Base-by-base conservation (phyloP, 2,888 invertebrate species). In the Pinctada fucata region DNA sequence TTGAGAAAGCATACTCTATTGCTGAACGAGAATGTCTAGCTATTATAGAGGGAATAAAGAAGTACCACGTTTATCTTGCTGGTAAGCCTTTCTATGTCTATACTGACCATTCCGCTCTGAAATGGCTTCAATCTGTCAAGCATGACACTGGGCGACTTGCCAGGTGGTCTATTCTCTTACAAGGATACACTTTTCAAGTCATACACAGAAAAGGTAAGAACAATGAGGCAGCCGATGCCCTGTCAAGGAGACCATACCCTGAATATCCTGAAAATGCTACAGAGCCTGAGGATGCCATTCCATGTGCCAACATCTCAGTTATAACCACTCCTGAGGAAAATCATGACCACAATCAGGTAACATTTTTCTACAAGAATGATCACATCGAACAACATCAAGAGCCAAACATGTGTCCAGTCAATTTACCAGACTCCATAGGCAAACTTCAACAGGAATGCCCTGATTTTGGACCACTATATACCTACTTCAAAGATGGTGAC, bases 41-140 rank as follows among this genome's bases (percentile, higher is more conserved):
- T 16, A 65, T 74, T 6, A n/a, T 74, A 4, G 66, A 74, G 47
- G 74, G 66, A 0, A 74, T 74, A 0, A 74, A 74, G 45, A 10
- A 49, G n/a, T 74, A 74, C 45, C 74, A 66, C 13, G 74, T 74
- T 2, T 74, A 65, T 66, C 50, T 74, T 1, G 65, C 74, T 31
- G 65, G 65, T 16, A 65, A 64, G 51, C 47, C 47, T 16, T 74
- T 74, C 49, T 16, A n/a, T 16, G 66, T 74, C 51, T 74, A 50
- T 31, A 74, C 74, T 50, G 74, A 74, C 52, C 74, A 74, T 66
- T 10, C 50, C 16, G 74, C 74, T 51, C n/a, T n/a, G n/a, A n/a
- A n/a, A n/a, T n/a, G n/a, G n/a, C n/a, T n/a, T n/a, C n/a, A n/a
- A n/a, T n/a, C n/a, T n/a, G n/a, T n/a, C n/a, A n/a, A n/a, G n/a